Base-by-base conservation (phyloP, 2,797 vertebrate genomes). In the Clarias fuscus region DNA sequence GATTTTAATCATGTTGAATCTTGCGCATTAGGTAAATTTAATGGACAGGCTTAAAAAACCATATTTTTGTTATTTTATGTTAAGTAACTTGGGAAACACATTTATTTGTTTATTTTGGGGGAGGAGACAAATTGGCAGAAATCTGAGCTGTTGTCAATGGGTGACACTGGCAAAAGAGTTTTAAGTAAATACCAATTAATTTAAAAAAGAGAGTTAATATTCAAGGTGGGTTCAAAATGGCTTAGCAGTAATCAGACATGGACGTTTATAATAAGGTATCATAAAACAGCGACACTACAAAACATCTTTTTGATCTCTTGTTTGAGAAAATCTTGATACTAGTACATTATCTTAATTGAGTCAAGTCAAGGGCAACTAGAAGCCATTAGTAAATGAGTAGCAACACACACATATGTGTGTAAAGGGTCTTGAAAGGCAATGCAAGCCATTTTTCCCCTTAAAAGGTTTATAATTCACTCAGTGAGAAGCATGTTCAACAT, bases 401-500 rank as follows among this genome's bases (percentile, higher is more conserved):
- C 7, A 7, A 80, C 82, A 84, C 82, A 86, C 81, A 78, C 30
- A 67, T 24, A 67, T 24, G 70, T 15, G 2, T 58, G 11, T 58
- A 59, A 20, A 86, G 79, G 79, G 56, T 79, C 30, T 61, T 37
- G 58, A 11, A 22, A 17, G 22, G 64, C 59, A 80, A 8, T n/a
- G 64, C 37, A 64, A 64, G 22, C 3, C 30, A 22, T 61, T 78
- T 67, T 27, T 43, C 24, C 80, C 58, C 53, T 59, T 70, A 67
- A 82, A 86, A 76, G 61, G 80, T 70, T 83, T 83, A 48, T 86
- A 83, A 78, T 83, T 86, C 72, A 71, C 64, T 78, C 72, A 78
- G 4, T 77, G 33, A 82, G 75, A 82, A 40, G 61, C 85, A 43
- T 71, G 53, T 79, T 15, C 53, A 77, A 11, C 53, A 20, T 22